A percentile compares a stretch with the other conserved stretches of the same genome.
Evolutionary conservation across 2,797 vertebrate species (phyloP).

Genomic region (Botia kubotai): DNA sequence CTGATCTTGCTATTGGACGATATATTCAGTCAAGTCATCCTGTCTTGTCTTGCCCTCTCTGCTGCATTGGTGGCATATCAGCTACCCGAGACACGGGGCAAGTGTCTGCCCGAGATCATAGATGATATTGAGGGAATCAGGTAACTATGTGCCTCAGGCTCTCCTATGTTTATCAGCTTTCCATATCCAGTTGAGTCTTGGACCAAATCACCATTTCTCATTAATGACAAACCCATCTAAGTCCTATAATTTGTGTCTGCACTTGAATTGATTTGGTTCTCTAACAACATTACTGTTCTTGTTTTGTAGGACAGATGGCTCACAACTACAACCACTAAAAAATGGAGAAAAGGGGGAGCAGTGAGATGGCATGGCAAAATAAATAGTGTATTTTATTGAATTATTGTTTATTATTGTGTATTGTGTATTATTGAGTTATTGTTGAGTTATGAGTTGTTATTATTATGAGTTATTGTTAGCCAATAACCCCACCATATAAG

Average conservation of each 20-base stretch:
- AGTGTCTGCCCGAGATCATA: conserved; percentile 82
- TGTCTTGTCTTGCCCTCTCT: conserved; percentile 74
- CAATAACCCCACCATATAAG: background rate
- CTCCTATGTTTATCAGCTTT: background rate
- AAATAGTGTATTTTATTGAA: no score
- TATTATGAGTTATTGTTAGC: background rate
- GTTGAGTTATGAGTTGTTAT: no score
- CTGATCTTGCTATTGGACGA: conserved; percentile 83
- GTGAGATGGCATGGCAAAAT: background rate
- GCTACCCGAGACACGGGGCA: conserved; percentile 83
- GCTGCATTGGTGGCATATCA: conserved; percentile 76
- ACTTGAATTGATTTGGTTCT: background rate
- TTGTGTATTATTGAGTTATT: no score
- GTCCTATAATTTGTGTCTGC: background rate
- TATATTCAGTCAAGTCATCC: conserved; percentile 77
- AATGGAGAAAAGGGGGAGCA: background rate
- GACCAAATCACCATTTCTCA: background rate
- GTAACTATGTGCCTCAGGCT: conserved; percentile 56
- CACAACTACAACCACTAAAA: background rate
- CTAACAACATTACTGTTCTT: background rate
- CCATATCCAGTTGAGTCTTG: background rate
- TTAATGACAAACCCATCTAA: background rate
- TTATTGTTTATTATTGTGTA: no score
- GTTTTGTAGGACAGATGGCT: conserved; percentile 14
- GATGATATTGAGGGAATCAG: conserved; percentile 83